Percentiles rank a stretch among this genome's conserved stretches.
Evolutionary conservation across 2,797 vertebrate species (phyloP).

Genomic region (Notolabrus celidotus): DNA sequence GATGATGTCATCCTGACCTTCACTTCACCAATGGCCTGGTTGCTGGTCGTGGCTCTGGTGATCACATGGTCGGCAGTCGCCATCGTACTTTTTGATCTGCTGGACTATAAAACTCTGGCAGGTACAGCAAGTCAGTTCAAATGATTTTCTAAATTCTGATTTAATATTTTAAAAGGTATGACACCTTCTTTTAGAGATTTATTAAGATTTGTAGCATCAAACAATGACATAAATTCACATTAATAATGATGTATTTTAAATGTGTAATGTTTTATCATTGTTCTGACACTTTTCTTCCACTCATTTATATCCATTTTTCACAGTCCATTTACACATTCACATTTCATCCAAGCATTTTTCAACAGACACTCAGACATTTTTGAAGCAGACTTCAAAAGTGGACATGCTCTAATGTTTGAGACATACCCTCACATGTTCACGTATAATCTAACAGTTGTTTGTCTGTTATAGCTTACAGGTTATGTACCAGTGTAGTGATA

Average conservation of each 20-base stretch:
- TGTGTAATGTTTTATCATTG: conserved; percentile 14
- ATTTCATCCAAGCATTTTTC: conserved; percentile 49
- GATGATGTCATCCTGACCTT: conserved; percentile 92
- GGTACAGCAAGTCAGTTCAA: conserved; percentile 79
- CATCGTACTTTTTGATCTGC: conserved; percentile 95
- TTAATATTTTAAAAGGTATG: not conserved
- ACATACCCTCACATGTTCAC: conserved; percentile 19
- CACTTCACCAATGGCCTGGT: conserved; percentile 95
- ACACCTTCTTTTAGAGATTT: not conserved
- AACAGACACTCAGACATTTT: conserved; percentile 63
- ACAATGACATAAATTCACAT: conserved; percentile 13
- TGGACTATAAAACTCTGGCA: conserved; percentile 92
- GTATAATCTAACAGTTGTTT: conserved; percentile 24
- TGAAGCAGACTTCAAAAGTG: conserved; percentile 78
- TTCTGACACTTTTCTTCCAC: conserved; percentile 36
- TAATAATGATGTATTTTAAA: conserved; percentile 35
- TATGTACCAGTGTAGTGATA: conserved; percentile 42
- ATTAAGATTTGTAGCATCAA: not conserved
- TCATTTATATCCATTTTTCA: conserved; percentile 42
- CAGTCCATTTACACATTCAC: conserved; percentile 44
- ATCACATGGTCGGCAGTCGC: conserved; percentile 97
- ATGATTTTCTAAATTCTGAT: not conserved
- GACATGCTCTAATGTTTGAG: conserved; percentile 9
- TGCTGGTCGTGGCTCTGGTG: conserved; percentile 93
- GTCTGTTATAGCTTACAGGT: conserved; percentile 10